phyloP scores from a whole-genome alignment of 2,113 vertebrate genomes.

The Perccottus glenii region DNA sequence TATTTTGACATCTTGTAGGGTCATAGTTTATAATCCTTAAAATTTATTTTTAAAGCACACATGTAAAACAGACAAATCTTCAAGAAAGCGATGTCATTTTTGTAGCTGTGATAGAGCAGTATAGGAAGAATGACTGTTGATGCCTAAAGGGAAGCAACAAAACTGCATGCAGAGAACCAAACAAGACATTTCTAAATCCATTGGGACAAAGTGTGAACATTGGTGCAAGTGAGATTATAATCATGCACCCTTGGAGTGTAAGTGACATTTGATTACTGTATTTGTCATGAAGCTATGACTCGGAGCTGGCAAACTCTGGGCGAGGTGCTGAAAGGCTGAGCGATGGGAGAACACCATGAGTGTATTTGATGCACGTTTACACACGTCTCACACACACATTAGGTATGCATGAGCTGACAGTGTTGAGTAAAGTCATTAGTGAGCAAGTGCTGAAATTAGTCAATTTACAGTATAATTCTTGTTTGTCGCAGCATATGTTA shows the following conservation, averaged over 20 bases:
- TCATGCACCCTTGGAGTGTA: conserved; percentile 15
- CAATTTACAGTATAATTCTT: conserved; percentile 30
- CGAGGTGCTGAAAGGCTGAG: conserved; percentile 30
- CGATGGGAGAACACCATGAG: conserved; percentile 15
- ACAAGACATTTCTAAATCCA: background rate
- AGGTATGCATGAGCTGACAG: conserved; percentile 29
- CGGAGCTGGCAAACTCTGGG: conserved; percentile 27
- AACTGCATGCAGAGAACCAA: background rate
- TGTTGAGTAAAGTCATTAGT: conserved; percentile 29
- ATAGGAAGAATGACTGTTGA: background rate
- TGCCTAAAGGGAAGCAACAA: background rate
- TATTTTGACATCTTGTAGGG: too few species aligned
- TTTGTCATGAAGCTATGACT: conserved; percentile 29
- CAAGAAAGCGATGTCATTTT: background rate
- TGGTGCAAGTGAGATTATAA: conserved; percentile 22
- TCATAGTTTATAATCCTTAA: too few species aligned
- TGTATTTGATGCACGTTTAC: conserved; percentile 34
- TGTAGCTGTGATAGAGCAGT: background rate
- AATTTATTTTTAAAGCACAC: too few species aligned
- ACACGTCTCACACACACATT: conserved; percentile 27
- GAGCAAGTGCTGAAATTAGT: conserved; percentile 24
- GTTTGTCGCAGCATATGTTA: conserved; percentile 5
- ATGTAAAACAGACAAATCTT: too few species aligned
- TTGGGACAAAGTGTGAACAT: conserved; percentile 25
- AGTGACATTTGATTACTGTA: conserved; percentile 36